These are phyloP conservation scores for Sparus aurata DNA, from an alignment of 2,797 vertebrate species.

Conservation along the genomic window DNA sequence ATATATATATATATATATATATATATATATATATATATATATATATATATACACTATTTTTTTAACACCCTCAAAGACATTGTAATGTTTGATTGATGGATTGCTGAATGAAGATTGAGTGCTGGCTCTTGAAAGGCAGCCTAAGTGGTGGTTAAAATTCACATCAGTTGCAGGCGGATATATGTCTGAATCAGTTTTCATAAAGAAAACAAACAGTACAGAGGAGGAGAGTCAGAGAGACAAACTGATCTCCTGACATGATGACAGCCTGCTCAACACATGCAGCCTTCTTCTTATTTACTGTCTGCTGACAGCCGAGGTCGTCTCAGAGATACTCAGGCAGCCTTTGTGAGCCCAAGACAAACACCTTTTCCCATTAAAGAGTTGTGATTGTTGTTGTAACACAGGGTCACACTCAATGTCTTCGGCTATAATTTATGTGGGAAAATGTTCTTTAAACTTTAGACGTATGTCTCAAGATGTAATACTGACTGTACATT, in stretches of 20 bases:
- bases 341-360: conserved; percentile 26
- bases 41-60: too few species aligned
- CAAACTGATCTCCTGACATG: conserved; percentile 26
- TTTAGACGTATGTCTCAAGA: neutral
- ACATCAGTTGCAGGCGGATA: neutral
- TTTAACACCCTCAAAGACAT: neutral
- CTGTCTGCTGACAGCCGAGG: conserved; percentile 68
- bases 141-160: neutral
- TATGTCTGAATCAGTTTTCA: neutral
- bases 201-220: neutral
- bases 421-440: neutral
- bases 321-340: conserved; percentile 43
- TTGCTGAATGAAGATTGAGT: neutral
- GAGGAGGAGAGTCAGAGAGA: conserved; percentile 12
- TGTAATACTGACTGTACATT: neutral
- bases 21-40: too few species aligned
- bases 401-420: conserved; percentile 3
- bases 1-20: too few species aligned
- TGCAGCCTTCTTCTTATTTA: conserved; percentile 63
- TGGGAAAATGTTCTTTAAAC: neutral
- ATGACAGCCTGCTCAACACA: conserved; percentile 45
- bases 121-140: neutral
- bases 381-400: conserved; percentile 35
- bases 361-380: conserved; percentile 37
- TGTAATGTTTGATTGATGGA: neutral